A percentile compares a stretch with the other conserved stretches of the same genome.
Evolutionary conservation across 92 coral and sea anemone genomes (phyloP).

Genomic region (Isaurus tuberculatus): DNA sequence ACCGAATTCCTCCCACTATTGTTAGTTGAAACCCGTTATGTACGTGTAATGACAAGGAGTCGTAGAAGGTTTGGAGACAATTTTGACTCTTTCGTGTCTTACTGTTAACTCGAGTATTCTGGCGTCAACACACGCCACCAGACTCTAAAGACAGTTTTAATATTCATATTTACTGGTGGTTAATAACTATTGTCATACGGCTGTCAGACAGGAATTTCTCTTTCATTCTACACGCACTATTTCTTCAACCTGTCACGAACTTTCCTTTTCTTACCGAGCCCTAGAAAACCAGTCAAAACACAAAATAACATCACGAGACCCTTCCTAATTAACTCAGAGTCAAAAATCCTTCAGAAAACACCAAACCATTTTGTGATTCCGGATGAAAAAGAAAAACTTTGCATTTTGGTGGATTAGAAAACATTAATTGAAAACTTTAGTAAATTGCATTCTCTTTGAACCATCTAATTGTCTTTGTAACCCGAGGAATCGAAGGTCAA

Average conservation of each 20-base stretch:
- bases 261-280: neutral
- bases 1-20: conserved; percentile 66
- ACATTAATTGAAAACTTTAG: conserved; percentile 64
- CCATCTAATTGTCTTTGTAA: conserved; percentile 68
- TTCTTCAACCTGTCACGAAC: neutral
- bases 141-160: conserved; percentile 4
- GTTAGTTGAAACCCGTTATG: conserved; percentile 44
- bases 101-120: conserved; percentile 13
- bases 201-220: conserved; percentile 8
- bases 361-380: conserved; percentile 7
- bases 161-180: conserved; percentile 36
- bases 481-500: conserved; percentile 73
- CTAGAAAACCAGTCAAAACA: neutral
- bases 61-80: conserved; percentile 27
- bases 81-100: neutral
- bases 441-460: conserved; percentile 63
- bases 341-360: neutral
- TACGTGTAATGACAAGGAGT: neutral
- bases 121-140: conserved; percentile 28
- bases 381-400: conserved; percentile 9
- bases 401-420: conserved; percentile 7
- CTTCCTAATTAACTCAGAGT: neutral
- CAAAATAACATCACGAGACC: neutral
- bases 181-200: neutral
- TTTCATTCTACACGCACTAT: neutral